Percentiles rank a stretch among this genome's conserved stretches.
Evolutionary conservation across 2,113 vertebrate species (phyloP).

Genomic region (Pomatostomus ruficeps): DNA sequence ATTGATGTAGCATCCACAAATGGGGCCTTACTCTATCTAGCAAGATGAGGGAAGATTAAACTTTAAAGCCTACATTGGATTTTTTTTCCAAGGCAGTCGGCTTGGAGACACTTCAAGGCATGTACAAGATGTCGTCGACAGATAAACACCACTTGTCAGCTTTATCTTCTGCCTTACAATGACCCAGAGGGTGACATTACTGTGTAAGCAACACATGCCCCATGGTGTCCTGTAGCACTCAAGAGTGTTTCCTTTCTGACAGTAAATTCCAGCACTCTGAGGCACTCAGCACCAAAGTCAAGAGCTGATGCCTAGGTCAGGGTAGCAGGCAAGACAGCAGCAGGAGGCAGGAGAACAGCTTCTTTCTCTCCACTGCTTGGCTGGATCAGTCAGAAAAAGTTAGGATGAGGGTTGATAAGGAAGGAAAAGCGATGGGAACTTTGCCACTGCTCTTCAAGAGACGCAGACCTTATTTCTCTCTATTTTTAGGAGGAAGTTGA

Average conservation of each 20-base stretch:
- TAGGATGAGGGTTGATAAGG: neutral
- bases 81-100: constrained; percentile 19
- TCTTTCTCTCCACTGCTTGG: neutral
- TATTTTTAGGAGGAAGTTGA: neutral
- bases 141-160: constrained; percentile 58
- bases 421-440: neutral
- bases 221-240: constrained; percentile 48
- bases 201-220: constrained; percentile 63
- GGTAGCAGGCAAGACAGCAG: neutral
- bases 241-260: constrained; percentile 58
- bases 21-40: constrained; percentile 40
- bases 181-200: constrained; percentile 59
- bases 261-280: constrained; percentile 22
- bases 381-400: neutral
- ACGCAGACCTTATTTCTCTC: neutral
- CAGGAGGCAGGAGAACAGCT: neutral
- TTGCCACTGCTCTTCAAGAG: neutral
- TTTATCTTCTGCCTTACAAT: constrained; percentile 52
- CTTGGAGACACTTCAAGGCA: constrained; percentile 55
- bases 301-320: constrained; percentile 9
- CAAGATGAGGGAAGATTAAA: constrained; percentile 25
- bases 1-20: constrained; percentile 29
- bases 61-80: neutral
- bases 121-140: constrained; percentile 51
- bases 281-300: constrained; percentile 6